Percentiles rank a stretch among this genome's conserved stretches.
Conservation (phyloP, 2,113 vertebrate genomes). For the Psilopsiagon aymara region DNA sequence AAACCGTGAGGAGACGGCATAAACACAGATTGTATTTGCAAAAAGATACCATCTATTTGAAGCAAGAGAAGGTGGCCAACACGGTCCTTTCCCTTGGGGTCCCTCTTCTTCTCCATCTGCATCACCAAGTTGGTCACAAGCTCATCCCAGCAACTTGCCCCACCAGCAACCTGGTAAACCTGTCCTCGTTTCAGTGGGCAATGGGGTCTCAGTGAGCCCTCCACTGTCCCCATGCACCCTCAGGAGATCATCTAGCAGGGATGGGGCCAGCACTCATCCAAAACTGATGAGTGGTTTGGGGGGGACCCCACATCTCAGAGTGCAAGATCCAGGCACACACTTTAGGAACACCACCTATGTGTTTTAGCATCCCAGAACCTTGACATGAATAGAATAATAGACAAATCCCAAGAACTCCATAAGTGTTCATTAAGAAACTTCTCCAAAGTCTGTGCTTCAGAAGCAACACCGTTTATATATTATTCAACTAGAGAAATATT, state of each 20-base stretch:
- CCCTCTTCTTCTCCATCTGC: background rate
- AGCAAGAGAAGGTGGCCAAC: background rate
- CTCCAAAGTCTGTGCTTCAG: background rate
- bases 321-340: fast-evolving
- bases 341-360: background rate
- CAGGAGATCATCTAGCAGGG: background rate
- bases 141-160: background rate
- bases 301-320: background rate
- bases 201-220: background rate
- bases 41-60: background rate
- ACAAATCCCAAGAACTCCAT: background rate
- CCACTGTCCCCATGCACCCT: fast-evolving
- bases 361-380: fast-evolving
- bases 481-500: background rate
- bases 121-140: background rate
- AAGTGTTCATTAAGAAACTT: background rate
- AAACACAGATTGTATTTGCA: background rate
- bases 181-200: background rate
- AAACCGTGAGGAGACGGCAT: background rate
- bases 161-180: background rate
- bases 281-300: background rate
- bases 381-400: background rate
- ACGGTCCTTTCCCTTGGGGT: fast-evolving
- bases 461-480: background rate
- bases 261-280: background rate